phyloP scores from a whole-genome alignment of 2,797 vertebrate genomes.

The Arnoldichthys spilopterus region DNA sequence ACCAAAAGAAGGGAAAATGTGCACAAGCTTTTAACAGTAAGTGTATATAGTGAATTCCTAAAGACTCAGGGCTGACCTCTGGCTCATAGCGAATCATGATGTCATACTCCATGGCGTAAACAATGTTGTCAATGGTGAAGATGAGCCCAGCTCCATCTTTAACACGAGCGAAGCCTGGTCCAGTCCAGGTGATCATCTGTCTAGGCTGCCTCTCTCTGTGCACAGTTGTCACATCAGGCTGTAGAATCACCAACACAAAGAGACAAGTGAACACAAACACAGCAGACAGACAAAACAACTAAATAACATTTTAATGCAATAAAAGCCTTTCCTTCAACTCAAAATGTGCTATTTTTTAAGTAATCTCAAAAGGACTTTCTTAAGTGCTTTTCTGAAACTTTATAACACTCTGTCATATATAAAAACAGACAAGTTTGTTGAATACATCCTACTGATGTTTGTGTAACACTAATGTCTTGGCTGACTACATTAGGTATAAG shows the following conservation, averaged over 20 bases:
- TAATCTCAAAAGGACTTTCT: too few species aligned
- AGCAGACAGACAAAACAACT: neutral
- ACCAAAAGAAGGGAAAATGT: neutral
- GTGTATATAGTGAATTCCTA: neutral
- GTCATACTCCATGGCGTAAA: constrained; percentile 88
- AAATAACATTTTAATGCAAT: too few species aligned
- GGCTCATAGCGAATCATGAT: constrained; percentile 88
- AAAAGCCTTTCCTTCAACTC: too few species aligned
- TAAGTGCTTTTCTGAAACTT: too few species aligned
- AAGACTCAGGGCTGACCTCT: constrained; percentile 72
- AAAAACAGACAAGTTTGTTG: too few species aligned
- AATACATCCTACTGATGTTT: too few species aligned
- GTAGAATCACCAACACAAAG: constrained; percentile 37
- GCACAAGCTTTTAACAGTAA: neutral
- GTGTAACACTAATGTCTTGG: too few species aligned
- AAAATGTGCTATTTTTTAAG: too few species aligned
- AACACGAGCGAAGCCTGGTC: constrained; percentile 82
- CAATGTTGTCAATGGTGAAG: constrained; percentile 81
- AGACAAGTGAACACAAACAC: neutral
- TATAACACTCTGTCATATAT: too few species aligned
- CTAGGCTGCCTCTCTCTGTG: constrained; percentile 65
- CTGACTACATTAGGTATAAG: neutral
- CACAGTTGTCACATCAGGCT: constrained; percentile 80
- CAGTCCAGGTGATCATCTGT: constrained; percentile 84
- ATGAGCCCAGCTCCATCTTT: constrained; percentile 86